phyloP scores from a whole-genome alignment of 2,888 invertebrate genomes.

The Epinotia ramella region DNA sequence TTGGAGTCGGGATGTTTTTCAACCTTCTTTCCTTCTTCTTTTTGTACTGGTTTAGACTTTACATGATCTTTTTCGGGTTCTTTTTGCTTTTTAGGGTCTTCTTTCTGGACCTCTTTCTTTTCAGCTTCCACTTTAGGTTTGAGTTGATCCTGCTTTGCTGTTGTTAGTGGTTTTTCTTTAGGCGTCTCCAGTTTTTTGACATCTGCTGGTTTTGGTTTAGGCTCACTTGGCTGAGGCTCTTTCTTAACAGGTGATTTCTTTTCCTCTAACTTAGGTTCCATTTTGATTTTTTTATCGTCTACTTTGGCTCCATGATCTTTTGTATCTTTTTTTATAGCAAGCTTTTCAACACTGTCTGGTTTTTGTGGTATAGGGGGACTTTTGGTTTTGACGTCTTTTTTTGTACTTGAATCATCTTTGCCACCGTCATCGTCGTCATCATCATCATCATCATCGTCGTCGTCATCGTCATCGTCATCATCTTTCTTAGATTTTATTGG shows the following conservation, averaged over 20 bases:
- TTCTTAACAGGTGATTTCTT: constrained; percentile 13
- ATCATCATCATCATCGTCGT: constrained; percentile 44
- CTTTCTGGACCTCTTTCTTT: constrained; percentile 48
- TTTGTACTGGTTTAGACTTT: constrained; percentile 5
- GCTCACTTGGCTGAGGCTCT: constrained; percentile 9
- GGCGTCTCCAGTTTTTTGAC: constrained; percentile 51
- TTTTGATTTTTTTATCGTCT: constrained; percentile 49
- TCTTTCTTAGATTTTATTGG: constrained; percentile 35
- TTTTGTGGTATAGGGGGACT: not conserved
- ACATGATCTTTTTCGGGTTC: constrained; percentile 38
- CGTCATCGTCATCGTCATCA: constrained; percentile 37
- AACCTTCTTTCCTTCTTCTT: constrained; percentile 44
- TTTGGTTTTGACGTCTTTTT: constrained; percentile 45
- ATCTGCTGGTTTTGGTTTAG: constrained; percentile 45
- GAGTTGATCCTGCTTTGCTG: constrained; percentile 50
- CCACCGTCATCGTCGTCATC: constrained; percentile 39
- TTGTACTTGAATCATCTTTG: constrained; percentile 48
- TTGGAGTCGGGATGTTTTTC: constrained; percentile 47
- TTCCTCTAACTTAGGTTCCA: not conserved
- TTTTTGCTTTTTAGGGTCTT: constrained; percentile 45
- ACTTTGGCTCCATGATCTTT: constrained; percentile 55
- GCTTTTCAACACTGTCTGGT: constrained; percentile 38
- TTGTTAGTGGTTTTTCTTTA: constrained; percentile 40
- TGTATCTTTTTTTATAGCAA: constrained; percentile 40
- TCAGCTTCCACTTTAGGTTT: constrained; percentile 49